Evolutionary conservation across 64 coral and sea anemone genomes (phyloP).

Genomic region (Stichodactyla mertensii): DNA sequence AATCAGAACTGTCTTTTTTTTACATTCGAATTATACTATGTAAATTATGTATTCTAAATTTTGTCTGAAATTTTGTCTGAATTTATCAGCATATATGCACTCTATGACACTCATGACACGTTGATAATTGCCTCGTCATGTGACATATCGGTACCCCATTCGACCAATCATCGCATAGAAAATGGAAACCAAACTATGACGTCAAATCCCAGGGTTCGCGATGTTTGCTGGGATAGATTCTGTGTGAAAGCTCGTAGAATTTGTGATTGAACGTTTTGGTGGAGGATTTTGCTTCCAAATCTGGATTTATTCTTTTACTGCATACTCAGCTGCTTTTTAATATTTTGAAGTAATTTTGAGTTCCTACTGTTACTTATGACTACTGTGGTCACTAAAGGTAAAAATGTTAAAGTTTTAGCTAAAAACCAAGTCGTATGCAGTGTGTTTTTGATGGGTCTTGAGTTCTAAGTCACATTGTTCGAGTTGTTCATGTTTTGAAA

Average conservation of each 20-base stretch:
- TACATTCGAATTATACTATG: too few species aligned
- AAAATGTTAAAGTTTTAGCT: not conserved
- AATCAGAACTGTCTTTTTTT: not conserved
- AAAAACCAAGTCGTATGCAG: constrained; percentile 49
- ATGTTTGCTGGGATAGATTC: constrained; percentile 25
- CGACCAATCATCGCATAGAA: constrained; percentile 19
- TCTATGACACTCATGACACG: constrained; percentile 14
- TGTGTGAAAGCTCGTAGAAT: constrained; percentile 39
- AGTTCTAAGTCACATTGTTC: not conserved
- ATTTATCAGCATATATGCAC: not conserved
- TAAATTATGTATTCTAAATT: too few species aligned
- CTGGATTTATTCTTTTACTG: constrained; percentile 10
- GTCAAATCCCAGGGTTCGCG: constrained; percentile 15
- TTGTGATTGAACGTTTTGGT: constrained; percentile 25
- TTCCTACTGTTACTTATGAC: constrained; percentile 43
- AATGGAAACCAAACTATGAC: constrained; percentile 27
- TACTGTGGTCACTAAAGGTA: constrained; percentile 58
- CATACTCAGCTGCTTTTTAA: constrained; percentile 42
- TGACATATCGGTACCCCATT: not conserved
- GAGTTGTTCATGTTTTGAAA: constrained; percentile 11
- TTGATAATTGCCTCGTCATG: constrained; percentile 33
- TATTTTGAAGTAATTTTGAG: constrained; percentile 30
- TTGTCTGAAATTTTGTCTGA: not conserved
- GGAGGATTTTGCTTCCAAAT: constrained; percentile 15
- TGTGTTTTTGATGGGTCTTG: constrained; percentile 13